Conservation (phyloP, 2,888 invertebrate species). For the Acrocyrtus sp. region DNA sequence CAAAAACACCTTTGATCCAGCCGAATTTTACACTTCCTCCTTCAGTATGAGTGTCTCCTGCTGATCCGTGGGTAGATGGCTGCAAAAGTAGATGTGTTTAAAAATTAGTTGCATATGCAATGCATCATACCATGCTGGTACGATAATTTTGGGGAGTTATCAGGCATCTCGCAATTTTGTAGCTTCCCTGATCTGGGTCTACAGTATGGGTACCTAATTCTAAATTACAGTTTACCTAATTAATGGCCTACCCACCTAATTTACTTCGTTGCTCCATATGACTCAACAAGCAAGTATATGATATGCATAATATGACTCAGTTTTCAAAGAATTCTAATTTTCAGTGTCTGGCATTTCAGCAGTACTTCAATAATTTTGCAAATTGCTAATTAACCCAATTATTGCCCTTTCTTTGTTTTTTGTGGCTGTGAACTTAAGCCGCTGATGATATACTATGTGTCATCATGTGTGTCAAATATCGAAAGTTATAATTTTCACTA, state of each 20-base stretch:
- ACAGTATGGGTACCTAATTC: not conserved
- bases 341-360: too few relatives aligned
- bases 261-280: not conserved
- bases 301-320: too few relatives aligned
- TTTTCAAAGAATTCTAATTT: too few relatives aligned
- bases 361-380: too few relatives aligned
- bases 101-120: not conserved
- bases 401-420: too few relatives aligned
- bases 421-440: too few relatives aligned
- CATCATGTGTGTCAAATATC: too few relatives aligned
- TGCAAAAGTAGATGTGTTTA: constrained; percentile 15
- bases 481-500: too few relatives aligned
- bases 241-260: not conserved
- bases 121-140: not conserved
- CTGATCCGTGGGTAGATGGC: constrained; percentile 59
- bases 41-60: constrained; percentile 66
- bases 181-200: not conserved
- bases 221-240: not conserved
- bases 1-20: constrained; percentile 93
- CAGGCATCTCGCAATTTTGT: not conserved
- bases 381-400: too few relatives aligned
- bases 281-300: too few relatives aligned
- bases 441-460: too few relatives aligned
- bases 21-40: constrained; percentile 85
- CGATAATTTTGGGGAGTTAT: not conserved